These are phyloP conservation scores for Diorhabda carinulata DNA, from an alignment of 1,140 invertebrate species.

Conservation along the genomic window DNA sequence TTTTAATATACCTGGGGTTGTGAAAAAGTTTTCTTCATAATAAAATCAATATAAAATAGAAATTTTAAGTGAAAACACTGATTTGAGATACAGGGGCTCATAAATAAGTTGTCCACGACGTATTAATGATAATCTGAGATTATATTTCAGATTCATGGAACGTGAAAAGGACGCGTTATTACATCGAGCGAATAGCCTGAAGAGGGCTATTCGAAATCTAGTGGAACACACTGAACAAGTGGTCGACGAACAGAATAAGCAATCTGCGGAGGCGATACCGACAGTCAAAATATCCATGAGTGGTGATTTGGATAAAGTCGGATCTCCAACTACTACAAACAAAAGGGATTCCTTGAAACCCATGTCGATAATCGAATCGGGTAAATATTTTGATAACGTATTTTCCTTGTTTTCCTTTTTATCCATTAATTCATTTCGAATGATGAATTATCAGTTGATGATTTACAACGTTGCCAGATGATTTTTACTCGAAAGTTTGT, in stretches of 20 bases:
- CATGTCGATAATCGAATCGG: slow-evolving; percentile 47
- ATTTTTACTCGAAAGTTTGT: no score
- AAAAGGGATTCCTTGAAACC: slow-evolving; percentile 42
- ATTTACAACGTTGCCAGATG: no score
- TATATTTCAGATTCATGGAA: slow-evolving; percentile 42
- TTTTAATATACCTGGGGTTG: no score
- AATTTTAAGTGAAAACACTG: no score
- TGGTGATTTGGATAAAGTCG: slow-evolving; percentile 34
- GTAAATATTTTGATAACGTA: neutral
- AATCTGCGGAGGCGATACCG: slow-evolving; percentile 37
- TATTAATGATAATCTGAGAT: neutral
- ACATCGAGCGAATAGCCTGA: slow-evolving; percentile 74
- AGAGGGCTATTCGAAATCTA: slow-evolving; percentile 78
- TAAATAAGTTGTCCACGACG: no score
- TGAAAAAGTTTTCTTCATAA: no score
- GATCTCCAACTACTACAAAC: neutral
- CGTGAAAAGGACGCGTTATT: slow-evolving; percentile 55
- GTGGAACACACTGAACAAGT: slow-evolving; percentile 72
- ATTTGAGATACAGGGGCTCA: no score
- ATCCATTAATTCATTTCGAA: no score
- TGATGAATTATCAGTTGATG: no score
- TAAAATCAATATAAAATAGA: no score
- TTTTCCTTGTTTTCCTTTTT: no score
- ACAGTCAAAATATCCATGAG: slow-evolving; percentile 41
- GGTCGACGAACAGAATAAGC: slow-evolving; percentile 55